Conservation (phyloP, 1,140 invertebrate species). For the Calosoma granatense region DNA sequence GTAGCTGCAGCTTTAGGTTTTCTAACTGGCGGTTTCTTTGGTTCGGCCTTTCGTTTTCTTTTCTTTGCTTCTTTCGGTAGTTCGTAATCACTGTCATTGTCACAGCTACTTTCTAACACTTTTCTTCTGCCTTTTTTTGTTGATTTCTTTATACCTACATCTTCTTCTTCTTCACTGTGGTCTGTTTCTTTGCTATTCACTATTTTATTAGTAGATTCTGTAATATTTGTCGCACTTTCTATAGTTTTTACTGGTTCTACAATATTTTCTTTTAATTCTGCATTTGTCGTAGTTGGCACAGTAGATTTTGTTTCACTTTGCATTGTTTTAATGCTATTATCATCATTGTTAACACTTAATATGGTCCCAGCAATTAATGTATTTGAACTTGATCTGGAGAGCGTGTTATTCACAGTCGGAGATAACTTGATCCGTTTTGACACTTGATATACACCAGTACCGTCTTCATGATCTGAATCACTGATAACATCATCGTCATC, state of each 20-base stretch:
- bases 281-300: too few species aligned
- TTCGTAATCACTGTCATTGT: slow-evolving; percentile 12
- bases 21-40: slow-evolving; percentile 10
- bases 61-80: slow-evolving; percentile 14
- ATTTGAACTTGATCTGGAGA: too few species aligned
- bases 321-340: too few species aligned
- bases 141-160: neutral
- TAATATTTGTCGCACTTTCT: too few species aligned
- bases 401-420: too few species aligned
- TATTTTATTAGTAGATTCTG: too few species aligned
- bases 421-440: neutral
- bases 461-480: slow-evolving; percentile 49
- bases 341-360: too few species aligned
- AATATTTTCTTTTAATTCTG: too few species aligned
- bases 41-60: slow-evolving; percentile 12
- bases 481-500: slow-evolving; percentile 48
- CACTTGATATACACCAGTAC: neutral
- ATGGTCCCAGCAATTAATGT: too few species aligned
- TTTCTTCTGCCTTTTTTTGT: slow-evolving; percentile 10
- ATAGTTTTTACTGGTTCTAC: too few species aligned
- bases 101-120: slow-evolving; percentile 27
- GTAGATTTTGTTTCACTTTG: too few species aligned
- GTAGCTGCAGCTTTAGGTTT: slow-evolving; percentile 12
- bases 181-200: slow-evolving; percentile 19
- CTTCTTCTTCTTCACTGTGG: neutral